Conservation (phyloP, 2,797 vertebrate species). For the Etheostoma nigrum region DNA sequence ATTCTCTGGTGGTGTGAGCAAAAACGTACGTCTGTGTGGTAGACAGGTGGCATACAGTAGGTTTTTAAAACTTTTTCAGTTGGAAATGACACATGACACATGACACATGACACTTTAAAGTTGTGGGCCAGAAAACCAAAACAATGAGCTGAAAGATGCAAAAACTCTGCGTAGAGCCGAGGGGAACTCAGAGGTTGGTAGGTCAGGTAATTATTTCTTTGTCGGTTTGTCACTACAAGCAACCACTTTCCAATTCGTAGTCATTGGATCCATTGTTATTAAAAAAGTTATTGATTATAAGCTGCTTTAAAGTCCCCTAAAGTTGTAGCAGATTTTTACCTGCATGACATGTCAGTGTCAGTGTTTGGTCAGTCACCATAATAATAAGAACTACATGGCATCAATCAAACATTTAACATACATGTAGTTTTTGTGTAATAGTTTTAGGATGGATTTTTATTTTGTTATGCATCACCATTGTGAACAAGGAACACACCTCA, state of each 20-base stretch:
- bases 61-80: too few relatives aligned
- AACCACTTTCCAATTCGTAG: background rate
- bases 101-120: too few relatives aligned
- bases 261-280: background rate
- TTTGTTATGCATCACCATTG: background rate
- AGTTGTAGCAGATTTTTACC: background rate
- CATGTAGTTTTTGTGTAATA: background rate
- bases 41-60: too few relatives aligned
- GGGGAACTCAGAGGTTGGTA: too few relatives aligned
- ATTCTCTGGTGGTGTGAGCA: too few relatives aligned
- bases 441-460: background rate
- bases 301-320: background rate
- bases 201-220: background rate
- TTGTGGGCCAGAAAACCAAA: too few relatives aligned
- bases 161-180: too few relatives aligned
- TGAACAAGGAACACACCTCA: background rate
- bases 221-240: background rate
- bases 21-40: too few relatives aligned
- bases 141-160: too few relatives aligned
- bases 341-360: background rate
- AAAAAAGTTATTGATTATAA: background rate
- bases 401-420: background rate
- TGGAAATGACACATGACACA: too few relatives aligned
- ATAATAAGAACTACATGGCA: too few relatives aligned
- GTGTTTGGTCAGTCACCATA: too few relatives aligned